Base-by-base conservation (phyloP, 1,140 invertebrate genomes). In the Trigoniulus corallinus region DNA sequence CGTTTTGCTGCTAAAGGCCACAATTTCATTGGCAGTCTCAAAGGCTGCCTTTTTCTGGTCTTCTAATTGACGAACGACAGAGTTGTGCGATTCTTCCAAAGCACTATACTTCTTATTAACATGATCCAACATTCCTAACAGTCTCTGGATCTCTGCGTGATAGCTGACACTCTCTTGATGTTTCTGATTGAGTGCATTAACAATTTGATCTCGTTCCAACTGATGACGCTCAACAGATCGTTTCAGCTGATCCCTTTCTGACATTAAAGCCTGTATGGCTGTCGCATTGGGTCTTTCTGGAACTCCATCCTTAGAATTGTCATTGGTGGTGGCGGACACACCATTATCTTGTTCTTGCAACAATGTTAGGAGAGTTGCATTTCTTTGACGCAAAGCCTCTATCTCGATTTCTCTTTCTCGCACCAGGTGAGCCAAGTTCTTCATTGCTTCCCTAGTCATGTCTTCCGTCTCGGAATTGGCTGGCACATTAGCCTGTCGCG, bases 101-200 rank as follows among this genome's bases (percentile, higher is more conserved):
- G 56, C 21, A 3, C 64, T 58, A 52, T 66, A 62, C 27, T 73
- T 69, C 47, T 62, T 54, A 4, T 42, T 53, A 29, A 62, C 54
- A 12, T 48, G 48, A n/a, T 53, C 48, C 1, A 71, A 53, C 2
- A 61, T 52, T 4, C 55, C 59, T 20, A 74, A 76, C n/a, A 91
- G 58, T 34, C 81, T 73, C 62, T 88, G 82, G 48, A 88, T 81
- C 69, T 92, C 86, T 2, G 67, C 72, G 56, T 89, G 83, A 65
- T 88, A 89, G 43, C 79, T 75, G 1, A 86, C 59, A 59, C 76
- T 85, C 65, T 91, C 86, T 50, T 81, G 75, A 55, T 91, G 84
- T 68, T 91, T 91, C 42, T 77, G 69, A 55, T 80, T 81, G 0
- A 88, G 66, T 3, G 80, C 69, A 47, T 74, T 74, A 24, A 86